Conservation (phyloP, 1,140 invertebrate genomes). For the Calephelis nemesis region DNA sequence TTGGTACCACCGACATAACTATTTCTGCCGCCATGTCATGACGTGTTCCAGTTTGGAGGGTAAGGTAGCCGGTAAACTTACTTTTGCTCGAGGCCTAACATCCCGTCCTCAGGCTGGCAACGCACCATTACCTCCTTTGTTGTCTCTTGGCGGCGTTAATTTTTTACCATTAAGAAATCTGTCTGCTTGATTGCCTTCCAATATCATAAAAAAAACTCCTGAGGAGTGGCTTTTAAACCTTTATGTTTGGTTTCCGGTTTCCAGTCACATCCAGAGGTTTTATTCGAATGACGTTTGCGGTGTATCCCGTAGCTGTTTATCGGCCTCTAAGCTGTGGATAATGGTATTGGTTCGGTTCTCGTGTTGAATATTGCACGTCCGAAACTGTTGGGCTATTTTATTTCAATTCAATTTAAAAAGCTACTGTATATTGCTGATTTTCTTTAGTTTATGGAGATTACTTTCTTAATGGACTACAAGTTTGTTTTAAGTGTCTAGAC, state of each 20-base stretch:
- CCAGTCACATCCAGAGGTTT: slow-evolving; percentile 3
- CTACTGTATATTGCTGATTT: background rate
- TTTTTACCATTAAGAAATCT: too few relatives aligned
- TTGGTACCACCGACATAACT: too few relatives aligned
- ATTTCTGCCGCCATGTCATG: too few relatives aligned
- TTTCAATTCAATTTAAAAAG: slow-evolving; percentile 7
- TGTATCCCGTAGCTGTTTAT: slow-evolving; percentile 16
- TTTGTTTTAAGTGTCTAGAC: too few relatives aligned
- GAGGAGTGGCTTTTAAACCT: background rate
- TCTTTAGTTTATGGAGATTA: background rate
- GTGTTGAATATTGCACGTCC: slow-evolving; percentile 12
- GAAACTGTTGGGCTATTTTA: slow-evolving; percentile 2
- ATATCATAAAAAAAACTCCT: too few relatives aligned
- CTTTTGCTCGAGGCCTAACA: too few relatives aligned
- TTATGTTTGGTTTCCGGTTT: background rate
- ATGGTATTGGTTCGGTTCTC: slow-evolving; percentile 16
- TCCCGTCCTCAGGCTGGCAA: too few relatives aligned
- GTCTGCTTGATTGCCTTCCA: too few relatives aligned
- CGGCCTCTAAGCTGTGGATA: slow-evolving; percentile 4
- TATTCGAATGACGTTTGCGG: slow-evolving; percentile 18
- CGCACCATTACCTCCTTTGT: too few relatives aligned
- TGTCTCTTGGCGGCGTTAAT: too few relatives aligned
- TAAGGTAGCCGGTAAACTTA: too few relatives aligned
- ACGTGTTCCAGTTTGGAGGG: too few relatives aligned
- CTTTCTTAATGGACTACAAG: background rate